Evolutionary conservation across 2,797 vertebrate species (phyloP).

Genomic region (Limosa lapponica): DNA sequence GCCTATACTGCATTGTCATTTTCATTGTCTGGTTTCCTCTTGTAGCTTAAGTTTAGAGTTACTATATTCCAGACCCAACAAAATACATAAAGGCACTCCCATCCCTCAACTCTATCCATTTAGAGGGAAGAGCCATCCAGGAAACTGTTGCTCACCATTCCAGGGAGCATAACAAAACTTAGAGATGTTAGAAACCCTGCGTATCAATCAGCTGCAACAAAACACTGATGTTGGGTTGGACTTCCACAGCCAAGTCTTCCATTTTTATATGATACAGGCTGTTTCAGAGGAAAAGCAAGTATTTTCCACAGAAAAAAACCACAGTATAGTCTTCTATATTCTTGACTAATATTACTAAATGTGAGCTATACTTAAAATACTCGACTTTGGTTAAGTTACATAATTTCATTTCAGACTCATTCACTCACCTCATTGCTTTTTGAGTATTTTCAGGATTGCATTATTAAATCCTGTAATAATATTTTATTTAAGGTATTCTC

Average conservation of each 20-base stretch:
- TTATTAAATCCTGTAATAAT: constrained; percentile 24
- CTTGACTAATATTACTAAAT: not conserved
- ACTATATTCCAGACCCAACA: not conserved
- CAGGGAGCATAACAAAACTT: not conserved
- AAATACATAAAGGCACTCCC: not conserved
- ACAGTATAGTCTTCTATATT: not conserved
- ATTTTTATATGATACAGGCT: not conserved
- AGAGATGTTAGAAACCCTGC: not conserved
- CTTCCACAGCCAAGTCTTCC: not conserved
- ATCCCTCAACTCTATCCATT: not conserved
- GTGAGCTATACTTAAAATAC: not conserved
- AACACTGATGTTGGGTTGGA: not conserved
- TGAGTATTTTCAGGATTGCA: not conserved
- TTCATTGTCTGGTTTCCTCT: not conserved
- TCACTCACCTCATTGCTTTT: not conserved
- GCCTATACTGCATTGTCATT: not conserved
- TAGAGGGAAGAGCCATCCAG: not conserved
- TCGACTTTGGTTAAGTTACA: not conserved
- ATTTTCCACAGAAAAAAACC: not conserved
- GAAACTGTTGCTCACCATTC: not conserved
- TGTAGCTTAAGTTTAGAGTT: not conserved
- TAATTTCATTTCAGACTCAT: not conserved
- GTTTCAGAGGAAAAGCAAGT: not conserved
- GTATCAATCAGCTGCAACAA: not conserved
- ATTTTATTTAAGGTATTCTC: constrained; percentile 40